These are phyloP conservation scores for Clinocottus analis DNA, from an alignment of 2,113 vertebrate species.

Conservation along the genomic window DNA sequence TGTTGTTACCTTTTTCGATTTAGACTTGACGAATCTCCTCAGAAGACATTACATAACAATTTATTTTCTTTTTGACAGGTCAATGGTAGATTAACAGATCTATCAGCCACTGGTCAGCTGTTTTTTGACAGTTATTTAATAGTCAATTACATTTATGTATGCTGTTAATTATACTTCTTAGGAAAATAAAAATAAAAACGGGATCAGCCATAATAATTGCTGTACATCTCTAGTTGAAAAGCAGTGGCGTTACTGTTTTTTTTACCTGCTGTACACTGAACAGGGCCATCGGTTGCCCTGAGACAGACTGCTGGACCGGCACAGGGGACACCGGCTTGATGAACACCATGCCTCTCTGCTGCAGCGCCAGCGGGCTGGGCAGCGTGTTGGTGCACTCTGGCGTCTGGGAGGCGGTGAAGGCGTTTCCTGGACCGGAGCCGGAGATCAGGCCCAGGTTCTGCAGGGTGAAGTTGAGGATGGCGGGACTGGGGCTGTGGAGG, in stretches of 20 bases:
- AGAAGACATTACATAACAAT: background rate
- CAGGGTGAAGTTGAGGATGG: constrained; percentile 92
- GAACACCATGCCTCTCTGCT: constrained; percentile 84
- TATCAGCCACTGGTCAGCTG: background rate
- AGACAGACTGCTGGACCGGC: constrained; percentile 43
- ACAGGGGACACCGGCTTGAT: constrained; percentile 76
- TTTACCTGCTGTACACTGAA: constrained; percentile 82
- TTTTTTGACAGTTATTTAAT: background rate
- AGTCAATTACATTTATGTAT: background rate
- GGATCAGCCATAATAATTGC: background rate
- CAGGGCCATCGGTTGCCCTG: constrained; percentile 72
- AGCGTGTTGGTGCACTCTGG: constrained; percentile 67
- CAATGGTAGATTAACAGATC: background rate
- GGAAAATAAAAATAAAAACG: background rate
- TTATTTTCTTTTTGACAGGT: too few relatives aligned
- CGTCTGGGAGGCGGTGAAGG: constrained; percentile 49
- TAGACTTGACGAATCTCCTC: background rate
- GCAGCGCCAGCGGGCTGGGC: constrained; percentile 63
- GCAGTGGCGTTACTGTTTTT: too few relatives aligned
- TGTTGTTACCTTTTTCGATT: too few relatives aligned
- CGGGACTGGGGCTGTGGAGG: constrained; percentile 85
- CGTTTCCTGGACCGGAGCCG: constrained; percentile 58
- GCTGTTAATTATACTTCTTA: background rate
- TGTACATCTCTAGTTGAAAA: background rate
- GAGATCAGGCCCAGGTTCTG: constrained; percentile 92